Evolutionary conservation across 2,888 invertebrate species (phyloP), one percentile per base, ranked within the genome.

Genomic region (Argynnis bischoffii): DNA sequence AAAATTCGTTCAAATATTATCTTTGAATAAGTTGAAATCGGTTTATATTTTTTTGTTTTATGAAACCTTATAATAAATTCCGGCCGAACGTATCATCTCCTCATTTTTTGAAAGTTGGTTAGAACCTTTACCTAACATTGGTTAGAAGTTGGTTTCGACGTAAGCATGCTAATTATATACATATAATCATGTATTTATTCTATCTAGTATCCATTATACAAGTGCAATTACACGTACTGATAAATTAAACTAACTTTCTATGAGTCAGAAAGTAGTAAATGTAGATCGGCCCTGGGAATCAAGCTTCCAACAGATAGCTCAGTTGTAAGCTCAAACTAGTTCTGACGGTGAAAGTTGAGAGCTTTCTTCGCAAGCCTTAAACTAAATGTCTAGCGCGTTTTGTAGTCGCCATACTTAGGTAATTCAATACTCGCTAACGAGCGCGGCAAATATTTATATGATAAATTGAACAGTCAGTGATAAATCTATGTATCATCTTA

Each of bases 271-370:
- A 67, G 71, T 63, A 41, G 69, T 56, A 57, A 63, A 72, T 72
- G 71, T 72, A 69, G 71, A 69, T 71, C 72, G 66, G 57, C 35
- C 16, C 55, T 70, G 63, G 63, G 65, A 71, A 59, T 67, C 71
- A 57, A 70, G 67, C 72, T 72, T 70, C 66, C 60, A 48, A 57
- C 66, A 69, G 71, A 71, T 72, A 55, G 67, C 56, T 51, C 64
- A 55, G 64, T 61, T 67, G 59, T 56, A 69, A 71, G 71, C 72
- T 73, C 72, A 79, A 81, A 82, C 85, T 77, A 77, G 83, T 82
- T 82, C 72, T 61, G 65, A 59, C 16, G 76, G 85, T 78, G 85
- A 85, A 85, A 85, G 85, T 83, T 72, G 68, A 67, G 64, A 75
- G 74, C 76, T 77, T 77, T 76, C 78, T 76, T 77, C 60, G 63